Evolutionary conservation across 2,797 vertebrate species (phyloP), one percentile per base, ranked within the genome.

Genomic region (Phalloptychus januarius): DNA sequence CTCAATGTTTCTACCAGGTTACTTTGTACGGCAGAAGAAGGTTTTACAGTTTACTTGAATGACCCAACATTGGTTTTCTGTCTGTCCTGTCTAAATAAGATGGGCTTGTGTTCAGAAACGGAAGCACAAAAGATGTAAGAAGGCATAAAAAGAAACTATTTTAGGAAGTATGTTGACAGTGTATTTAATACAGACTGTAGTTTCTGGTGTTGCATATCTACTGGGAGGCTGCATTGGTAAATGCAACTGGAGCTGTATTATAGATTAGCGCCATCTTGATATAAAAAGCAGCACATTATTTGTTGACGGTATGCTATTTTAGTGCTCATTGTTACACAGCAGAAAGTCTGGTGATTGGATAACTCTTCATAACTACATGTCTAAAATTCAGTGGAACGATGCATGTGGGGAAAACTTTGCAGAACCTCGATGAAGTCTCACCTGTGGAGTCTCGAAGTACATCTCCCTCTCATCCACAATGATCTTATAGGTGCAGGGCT

Each of bases 401-500:
- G 11, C 33, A 36, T 38, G 16, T 18, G 3, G 5, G 38, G 12
- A n/a, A 56, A 56, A 7, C 58, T 61, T 13, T 33, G 6, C 20
- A 63, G 7, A 65, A 38, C 40, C 40, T n/a, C n/a, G 15, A 50
- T 38, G 28, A 74, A 42, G 0, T 79, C 82, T 38, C 87, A 98
- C 97, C 97, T 96, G 93, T 25, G 96, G 92, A 1, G 97, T 98
- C 93, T 98, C 97, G n/a, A 98, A 98, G 93, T 95, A 98, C 96
- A 98, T 97, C 92, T 98, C 97, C 87, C 97, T 96, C 90, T 97
- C 97, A 18, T 97, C 97, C 87, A 97, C 97, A 0, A 96, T 98
- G 86, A 98, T 95, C 93, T 98, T 98, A 95, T 97, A 98, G 86
- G 97, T 98, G 94, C 96, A 98, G 75, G 96, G 95, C 85, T 97